These are phyloP conservation scores for Muntiacus reevesi DNA, from an alignment of 2,113 vertebrate genomes.

Conservation along the genomic window DNA sequence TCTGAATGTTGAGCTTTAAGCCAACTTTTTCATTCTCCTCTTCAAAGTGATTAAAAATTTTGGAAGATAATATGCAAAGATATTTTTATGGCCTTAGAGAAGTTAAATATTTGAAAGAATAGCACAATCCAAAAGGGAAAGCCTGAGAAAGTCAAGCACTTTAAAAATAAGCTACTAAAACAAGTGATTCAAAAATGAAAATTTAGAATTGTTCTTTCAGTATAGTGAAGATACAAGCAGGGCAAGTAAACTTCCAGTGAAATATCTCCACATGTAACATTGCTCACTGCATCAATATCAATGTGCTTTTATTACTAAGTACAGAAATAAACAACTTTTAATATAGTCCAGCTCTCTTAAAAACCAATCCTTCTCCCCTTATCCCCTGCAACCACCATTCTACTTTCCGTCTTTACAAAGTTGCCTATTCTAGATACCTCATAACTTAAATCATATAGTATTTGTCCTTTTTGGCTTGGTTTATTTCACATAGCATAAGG, in stretches of 20 bases:
- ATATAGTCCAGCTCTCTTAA: not conserved
- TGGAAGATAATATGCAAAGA: not conserved
- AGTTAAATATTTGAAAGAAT: not conserved
- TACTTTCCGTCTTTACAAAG: not conserved
- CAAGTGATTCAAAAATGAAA: not conserved
- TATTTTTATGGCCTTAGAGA: not conserved
- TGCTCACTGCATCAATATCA: not conserved
- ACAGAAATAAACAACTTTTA: not conserved
- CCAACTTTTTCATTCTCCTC: too few species aligned
- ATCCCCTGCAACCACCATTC: not conserved
- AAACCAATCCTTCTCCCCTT: not conserved
- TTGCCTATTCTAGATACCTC: not conserved
- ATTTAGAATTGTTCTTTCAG: not conserved
- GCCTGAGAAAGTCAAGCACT: not conserved
- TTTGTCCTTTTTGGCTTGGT: not conserved
- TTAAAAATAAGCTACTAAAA: not conserved
- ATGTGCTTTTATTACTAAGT: not conserved
- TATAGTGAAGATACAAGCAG: not conserved
- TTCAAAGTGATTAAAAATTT: not conserved
- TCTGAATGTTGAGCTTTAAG: too few species aligned
- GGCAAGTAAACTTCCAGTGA: not conserved
- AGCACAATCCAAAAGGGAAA: not conserved
- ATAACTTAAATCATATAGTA: not conserved
- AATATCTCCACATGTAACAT: not conserved
- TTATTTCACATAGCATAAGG: not conserved